Conservation (phyloP, 2,113 vertebrate genomes). For the Trachemys scripta region DNA sequence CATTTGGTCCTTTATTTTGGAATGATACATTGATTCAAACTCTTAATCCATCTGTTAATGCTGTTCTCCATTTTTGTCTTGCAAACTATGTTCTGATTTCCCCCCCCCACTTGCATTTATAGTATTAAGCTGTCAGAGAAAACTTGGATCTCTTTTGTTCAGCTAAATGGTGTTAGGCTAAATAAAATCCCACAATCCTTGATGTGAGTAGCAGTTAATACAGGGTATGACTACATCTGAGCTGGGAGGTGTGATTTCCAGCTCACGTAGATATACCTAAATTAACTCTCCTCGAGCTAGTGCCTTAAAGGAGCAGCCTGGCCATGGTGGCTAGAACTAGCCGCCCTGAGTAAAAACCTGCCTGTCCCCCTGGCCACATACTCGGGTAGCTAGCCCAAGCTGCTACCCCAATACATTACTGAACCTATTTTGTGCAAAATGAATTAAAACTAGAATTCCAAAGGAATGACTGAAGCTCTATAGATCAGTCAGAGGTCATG, state of each 20-base stretch:
- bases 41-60: background rate
- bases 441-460: conserved; percentile 55
- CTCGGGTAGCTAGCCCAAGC: background rate
- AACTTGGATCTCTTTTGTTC: background rate
- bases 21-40: background rate
- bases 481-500: conserved; percentile 61
- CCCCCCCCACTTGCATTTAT: background rate
- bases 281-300: background rate
- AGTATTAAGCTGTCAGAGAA: background rate
- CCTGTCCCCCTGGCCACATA: background rate
- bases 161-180: background rate
- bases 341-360: background rate
- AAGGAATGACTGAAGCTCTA: background rate
- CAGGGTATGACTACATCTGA: background rate
- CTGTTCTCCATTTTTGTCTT: background rate
- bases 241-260: background rate
- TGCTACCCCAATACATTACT: background rate
- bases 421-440: background rate
- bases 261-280: background rate
- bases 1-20: background rate
- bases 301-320: background rate
- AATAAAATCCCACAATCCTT: background rate
- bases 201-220: background rate
- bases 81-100: background rate
- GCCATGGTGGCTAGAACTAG: background rate